Base-by-base conservation (phyloP, 2,888 invertebrate genomes). In the Sphaerophoria rueppellii region DNA sequence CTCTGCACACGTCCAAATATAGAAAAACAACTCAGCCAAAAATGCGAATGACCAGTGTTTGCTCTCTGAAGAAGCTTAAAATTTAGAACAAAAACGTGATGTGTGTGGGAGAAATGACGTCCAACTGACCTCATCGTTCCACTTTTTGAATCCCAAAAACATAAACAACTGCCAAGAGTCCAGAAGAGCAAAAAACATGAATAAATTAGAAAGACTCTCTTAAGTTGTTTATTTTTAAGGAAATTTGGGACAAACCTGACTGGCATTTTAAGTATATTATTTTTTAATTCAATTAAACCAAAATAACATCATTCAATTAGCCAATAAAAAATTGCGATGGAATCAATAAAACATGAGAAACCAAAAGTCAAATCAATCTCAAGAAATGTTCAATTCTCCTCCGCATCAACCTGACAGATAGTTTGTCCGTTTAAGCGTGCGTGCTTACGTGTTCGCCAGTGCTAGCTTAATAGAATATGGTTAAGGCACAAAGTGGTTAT, bases 1-100 rank as follows among this genome's bases (percentile, higher is more conserved):
- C 80, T 72, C 80, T 72, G 73, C 72, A 75, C 80, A 76, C 16
- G 57, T 16, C 80, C 79, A 76, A 83, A 75, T 80, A 80, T 57
- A 83, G 75, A 55, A 65, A 79, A 75, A 70, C 74, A 37, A 70
- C 79, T 46, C 37, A 37, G 40, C 7, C 52, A 2, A 43, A 43
- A 43, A n/a, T 67, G 37, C 35, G 50, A 67, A 52, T 67, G 54
- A 52, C 65, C 65, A 65, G 65, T n/a, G 16, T 52, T 16, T 40
- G 16, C 16, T 34, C 24, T 60, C 43, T 11, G 12, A 40, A 67
- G 54, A 43, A 57, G 16, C 46, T 60, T 80, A 71, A 80, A 75
- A 75, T 71, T 80, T 58, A 48, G 61, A 50, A 65, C 73, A 69
- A 55, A 74, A 67, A 61, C 58, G 37, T 54, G 67, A 50, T 58